A percentile compares a stretch with the other conserved stretches of the same genome.
Conservation (phyloP, 2,888 invertebrate genomes). For the Pycnomerus fuliginosus region DNA sequence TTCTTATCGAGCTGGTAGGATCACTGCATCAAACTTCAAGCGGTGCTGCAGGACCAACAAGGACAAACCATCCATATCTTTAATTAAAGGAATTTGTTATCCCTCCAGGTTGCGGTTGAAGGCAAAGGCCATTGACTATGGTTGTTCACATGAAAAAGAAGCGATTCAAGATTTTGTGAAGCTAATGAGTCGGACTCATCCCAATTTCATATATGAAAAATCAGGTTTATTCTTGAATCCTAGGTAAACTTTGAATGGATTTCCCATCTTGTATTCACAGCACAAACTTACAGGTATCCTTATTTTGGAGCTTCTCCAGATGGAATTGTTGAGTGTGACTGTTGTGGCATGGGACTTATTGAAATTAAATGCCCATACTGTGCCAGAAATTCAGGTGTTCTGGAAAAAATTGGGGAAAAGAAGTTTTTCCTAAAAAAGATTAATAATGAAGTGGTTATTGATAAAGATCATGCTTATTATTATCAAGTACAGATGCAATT, state of each 20-base stretch:
- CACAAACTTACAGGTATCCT: too few relatives aligned
- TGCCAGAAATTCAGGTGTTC: conserved; percentile 9
- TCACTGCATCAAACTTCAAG: conserved; percentile 9
- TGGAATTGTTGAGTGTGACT: conserved; percentile 13
- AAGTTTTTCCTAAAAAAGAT: background rate
- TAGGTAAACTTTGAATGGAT: too few relatives aligned
- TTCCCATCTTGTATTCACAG: too few relatives aligned
- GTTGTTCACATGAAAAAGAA: conserved; percentile 11
- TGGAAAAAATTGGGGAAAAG: background rate
- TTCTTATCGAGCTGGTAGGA: conserved; percentile 4
- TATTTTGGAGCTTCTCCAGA: conserved; percentile 23
- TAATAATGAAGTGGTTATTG: background rate
- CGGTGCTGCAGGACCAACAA: background rate
- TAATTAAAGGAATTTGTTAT: conserved; percentile 7
- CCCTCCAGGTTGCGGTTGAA: background rate
- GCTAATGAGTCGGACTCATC: conserved; percentile 9
- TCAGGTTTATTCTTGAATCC: conserved; percentile 14
- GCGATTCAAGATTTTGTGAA: conserved; percentile 9
- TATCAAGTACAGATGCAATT: background rate
- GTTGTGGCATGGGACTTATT: conserved; percentile 18
- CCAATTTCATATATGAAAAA: conserved; percentile 4
- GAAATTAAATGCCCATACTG: conserved; percentile 25
- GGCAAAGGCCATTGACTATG: conserved; percentile 2
- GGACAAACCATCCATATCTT: conserved; percentile 7
- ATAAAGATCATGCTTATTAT: background rate